Evolutionary conservation across 1,140 invertebrate genomes (phyloP), one percentile per base, ranked within the genome.

Genomic region (Caenorhabditis latens): DNA sequence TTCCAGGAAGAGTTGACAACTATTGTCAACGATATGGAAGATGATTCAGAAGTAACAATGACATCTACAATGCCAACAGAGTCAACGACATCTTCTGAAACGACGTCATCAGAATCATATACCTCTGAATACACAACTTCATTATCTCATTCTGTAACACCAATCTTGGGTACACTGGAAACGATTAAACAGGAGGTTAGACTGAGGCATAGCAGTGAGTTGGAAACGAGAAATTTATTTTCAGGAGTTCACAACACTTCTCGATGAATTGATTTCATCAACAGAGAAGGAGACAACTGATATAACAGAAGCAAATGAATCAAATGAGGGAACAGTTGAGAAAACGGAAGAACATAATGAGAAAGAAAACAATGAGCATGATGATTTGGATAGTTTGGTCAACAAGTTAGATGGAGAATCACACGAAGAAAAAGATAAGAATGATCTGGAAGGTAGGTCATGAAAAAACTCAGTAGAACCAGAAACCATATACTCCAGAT

Each of bases 211-310:
- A 53, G 9, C 3, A 53, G 8, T 50, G 16, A 83, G 9, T 32
- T 42, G 11, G 9, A 42, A 32, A 67, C 14, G 13, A 13, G 14
- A 32, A 43, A 4, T 50, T 82, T 82, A 2, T 14, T 24, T 84
- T 65, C 43, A 84, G 67, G 65, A 85, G 6, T 79, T 85, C 50
- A 75, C 84, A 0, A 85, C 84, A n/a, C 19, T 79, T n/a, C 43
- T 85, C 4, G 50, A 75, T 53, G 84, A 85, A 14, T 67, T 85
- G 32, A 40, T 65, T 16, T 32, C 42, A 0, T 84, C 84, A 9
- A 19, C 84, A 1, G 50, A 50, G n/a, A 19, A 32, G 1, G 57
- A 43, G 13, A 6, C 50, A 5, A n/a, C 11, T 16, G 21, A n/a
- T 7, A 24, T 4, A 75, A 16, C 19, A 21, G n/a, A 63, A 32